Evolutionary conservation across 2,113 vertebrate species (phyloP), one percentile per base, ranked within the genome.

Genomic region (Melanotaenia duboulayi): DNA sequence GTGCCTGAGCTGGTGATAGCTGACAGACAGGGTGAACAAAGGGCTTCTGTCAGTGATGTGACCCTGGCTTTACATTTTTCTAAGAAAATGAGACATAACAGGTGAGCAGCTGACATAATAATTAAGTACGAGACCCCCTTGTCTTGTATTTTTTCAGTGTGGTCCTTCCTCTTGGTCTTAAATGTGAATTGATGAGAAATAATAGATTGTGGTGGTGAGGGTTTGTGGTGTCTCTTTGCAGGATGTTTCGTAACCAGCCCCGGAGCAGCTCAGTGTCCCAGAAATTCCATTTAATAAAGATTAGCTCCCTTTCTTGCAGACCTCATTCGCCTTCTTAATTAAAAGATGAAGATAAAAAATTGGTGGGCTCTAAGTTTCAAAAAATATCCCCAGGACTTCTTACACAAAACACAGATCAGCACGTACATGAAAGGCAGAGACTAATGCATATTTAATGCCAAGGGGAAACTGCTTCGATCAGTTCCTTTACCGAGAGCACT

Each of bases 241-340:
- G 76, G 66, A 81, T 86, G 82, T 86, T 93, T 91, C 76, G 48
- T 72, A 89, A 88, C 72, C 44, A 89, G 74, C 81, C 91, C 87
- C 10, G 56, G 58, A 92, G 91, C 90, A 51, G 84, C 66, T 82
- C 80, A 85, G 62, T 86, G 89, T 89, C 88, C 91, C 85, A 89
- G 92, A 93, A 94, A 93, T 91, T 92, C 81, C 88, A 93, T 92
- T 93, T 94, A 93, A 93, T 93, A 92, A 92, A 93, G 92, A 93
- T 92, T 93, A 92, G 88, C 89, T 88, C 79, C 35, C 78, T 89
- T 91, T 89, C 88, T 83, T 71, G 22, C 80, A 89, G 88, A 88
- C 84, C 88, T 91, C 75, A 90, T 92, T 92, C 85, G 84, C 78
- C 71, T 81, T 71, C 87, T 91, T 93, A 92, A 93, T 92, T 93